phyloP scores from a whole-genome alignment of 92 coral and sea anemone genomes.

The Zoanthus sansibaricus region DNA sequence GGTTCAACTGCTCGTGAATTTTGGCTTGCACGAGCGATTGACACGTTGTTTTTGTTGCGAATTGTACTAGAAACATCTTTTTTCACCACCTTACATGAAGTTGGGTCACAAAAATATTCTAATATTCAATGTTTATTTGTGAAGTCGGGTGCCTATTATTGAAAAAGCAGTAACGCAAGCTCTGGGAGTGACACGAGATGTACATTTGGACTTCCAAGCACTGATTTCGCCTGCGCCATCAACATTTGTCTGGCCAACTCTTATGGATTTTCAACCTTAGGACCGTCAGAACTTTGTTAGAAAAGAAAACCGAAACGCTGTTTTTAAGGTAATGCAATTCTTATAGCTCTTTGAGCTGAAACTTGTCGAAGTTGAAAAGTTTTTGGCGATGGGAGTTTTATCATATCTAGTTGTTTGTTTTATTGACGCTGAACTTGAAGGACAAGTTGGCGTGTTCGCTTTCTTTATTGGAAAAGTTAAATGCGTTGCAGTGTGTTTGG shows the following conservation, averaged over 20 bases:
- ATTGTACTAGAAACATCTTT: neutral
- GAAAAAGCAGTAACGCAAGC: slow-evolving; percentile 36
- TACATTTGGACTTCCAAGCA: slow-evolving; percentile 22
- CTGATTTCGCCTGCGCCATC: slow-evolving; percentile 4
- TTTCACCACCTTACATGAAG: neutral
- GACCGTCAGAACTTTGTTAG: neutral
- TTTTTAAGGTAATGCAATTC: neutral
- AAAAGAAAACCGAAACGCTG: neutral
- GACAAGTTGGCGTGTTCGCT: slow-evolving; percentile 3
- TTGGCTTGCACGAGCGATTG: slow-evolving; percentile 17
- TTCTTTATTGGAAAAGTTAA: slow-evolving; percentile 30
- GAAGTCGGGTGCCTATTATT: slow-evolving; percentile 25
- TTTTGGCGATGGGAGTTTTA: neutral
- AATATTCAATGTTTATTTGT: neutral
- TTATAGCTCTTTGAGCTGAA: slow-evolving; percentile 9
- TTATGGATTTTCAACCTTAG: neutral
- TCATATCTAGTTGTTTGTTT: slow-evolving; percentile 6
- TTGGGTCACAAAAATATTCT: slow-evolving; percentile 13
- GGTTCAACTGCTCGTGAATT: slow-evolving; percentile 23
- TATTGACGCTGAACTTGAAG: neutral
- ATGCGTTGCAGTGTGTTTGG: neutral
- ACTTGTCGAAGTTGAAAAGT: neutral
- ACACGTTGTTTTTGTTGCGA: slow-evolving; percentile 27
- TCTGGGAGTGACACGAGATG: slow-evolving; percentile 45
- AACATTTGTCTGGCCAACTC: slow-evolving; percentile 6